Base-by-base conservation (phyloP, 2,888 invertebrate species). In the Apodemia mormo region DNA sequence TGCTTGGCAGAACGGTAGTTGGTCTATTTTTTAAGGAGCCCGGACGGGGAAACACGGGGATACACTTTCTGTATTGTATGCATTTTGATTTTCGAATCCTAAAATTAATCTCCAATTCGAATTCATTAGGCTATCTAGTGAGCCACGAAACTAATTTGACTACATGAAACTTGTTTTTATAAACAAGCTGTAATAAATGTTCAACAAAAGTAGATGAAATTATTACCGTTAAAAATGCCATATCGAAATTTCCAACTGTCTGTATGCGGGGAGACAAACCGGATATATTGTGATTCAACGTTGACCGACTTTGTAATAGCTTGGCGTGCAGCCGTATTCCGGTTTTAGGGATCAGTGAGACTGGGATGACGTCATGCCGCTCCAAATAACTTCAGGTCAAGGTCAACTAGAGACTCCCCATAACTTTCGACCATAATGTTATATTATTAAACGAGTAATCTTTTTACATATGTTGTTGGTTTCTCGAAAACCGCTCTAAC, bases 321-420 rank as follows among this genome's bases (percentile, higher is more conserved):
- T 72, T 68, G 70, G 69, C 69, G 67, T 67, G 70, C 67, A 58
- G 72, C 66, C 65, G 68, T 69, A 75, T 74, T 73, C 74, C 73
- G 70, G 73, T 73, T 76, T 74, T 70, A 70, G 73, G 71, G 70
- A 74, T 74, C 70, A 75, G 74, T 69, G 71, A 74, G 71, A 71
- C 68, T 71, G 67, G 73, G 67, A 30, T 75, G 75, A 76, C 76
- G 76, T 76, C 76, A 76, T 52, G 37, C 71, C 70, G 75, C 69
- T 71, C 74, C 70, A 71, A 77, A 75, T 74, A 75, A 74, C 74
- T 75, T 71, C 40, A 66, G 74, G 77, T 76, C 76, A 76, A 76
- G 76, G 76, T 67, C 74, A 66, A 56, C 70, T 67, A 68, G 70
- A 68, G 67, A 67, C 67, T 69, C 61, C 71, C 65, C 58, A 72